Conservation (phyloP, 2,888 invertebrate genomes). For the Alcis repandata region DNA sequence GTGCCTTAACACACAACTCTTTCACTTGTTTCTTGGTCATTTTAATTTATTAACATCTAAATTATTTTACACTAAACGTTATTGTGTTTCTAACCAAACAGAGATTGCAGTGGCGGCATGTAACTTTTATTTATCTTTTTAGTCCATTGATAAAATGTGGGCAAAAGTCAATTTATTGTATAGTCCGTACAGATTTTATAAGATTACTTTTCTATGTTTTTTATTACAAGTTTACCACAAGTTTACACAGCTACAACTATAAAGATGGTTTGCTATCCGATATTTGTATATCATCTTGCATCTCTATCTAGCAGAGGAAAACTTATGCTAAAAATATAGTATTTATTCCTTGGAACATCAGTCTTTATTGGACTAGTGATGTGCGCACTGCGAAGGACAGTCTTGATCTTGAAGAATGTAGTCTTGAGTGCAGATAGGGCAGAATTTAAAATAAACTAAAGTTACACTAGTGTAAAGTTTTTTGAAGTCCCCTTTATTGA, state of each 20-base stretch:
- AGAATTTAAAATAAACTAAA: too few species aligned
- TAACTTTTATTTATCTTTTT: neutral
- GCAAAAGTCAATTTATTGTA: neutral
- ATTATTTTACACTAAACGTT: neutral
- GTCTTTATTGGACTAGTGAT: neutral
- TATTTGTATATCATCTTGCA: too few species aligned
- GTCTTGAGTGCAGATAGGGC: neutral
- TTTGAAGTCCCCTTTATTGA: too few species aligned
- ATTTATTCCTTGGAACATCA: neutral
- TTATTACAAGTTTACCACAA: too few species aligned
- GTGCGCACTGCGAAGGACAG: too few species aligned
- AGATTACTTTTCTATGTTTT: neutral
- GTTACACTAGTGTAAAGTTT: too few species aligned
- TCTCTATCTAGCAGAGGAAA: neutral
- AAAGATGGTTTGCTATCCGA: neutral
- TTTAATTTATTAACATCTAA: neutral
- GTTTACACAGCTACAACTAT: neutral
- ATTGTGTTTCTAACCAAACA: neutral
- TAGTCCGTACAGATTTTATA: neutral
- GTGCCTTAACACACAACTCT: conserved; percentile 74
- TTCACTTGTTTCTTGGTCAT: conserved; percentile 44
- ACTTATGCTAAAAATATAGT: conserved; percentile 1
- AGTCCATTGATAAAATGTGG: conserved; percentile 7
- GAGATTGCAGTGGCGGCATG: neutral
- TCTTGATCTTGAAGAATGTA: neutral